Base-by-base conservation (phyloP, 2,113 vertebrate genomes). In the Osmerus mordax region DNA sequence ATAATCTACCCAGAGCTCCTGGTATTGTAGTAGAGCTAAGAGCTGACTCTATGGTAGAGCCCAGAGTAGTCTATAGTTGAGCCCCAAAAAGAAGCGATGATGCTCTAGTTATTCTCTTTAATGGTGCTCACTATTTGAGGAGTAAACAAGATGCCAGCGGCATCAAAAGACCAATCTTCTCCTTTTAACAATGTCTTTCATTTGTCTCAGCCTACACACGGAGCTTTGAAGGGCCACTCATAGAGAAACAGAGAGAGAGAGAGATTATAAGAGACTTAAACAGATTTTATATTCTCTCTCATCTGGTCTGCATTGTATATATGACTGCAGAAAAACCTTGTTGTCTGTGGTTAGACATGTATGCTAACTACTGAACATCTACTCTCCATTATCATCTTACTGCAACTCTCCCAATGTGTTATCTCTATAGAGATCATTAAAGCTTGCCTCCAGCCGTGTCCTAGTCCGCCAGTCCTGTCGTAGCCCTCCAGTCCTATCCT, bases 251-350 rank as follows among this genome's bases (percentile, higher is more conserved):
- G 41, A 47, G 8, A 47, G 41, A 70, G 54, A 76, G 12, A 77
- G 62, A n/a, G 68, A 68, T 32, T 32, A 32, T 4, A 32, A 32
- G 15, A 73, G 76, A 72, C 19, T 52, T 13, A 23, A 76, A 72
- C 55, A 68, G 28, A 56, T 79, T 83, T 77, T 60, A 56, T 75
- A 65, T 81, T 77, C 69, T 60, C 71, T 23, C 53, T 71, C 61
- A 75, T 68, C 74, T 70, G 29, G 47, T 36, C 19, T 61, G 4
- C 74, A 54, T 74, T 41, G 36, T 77, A 61, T 67, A 79, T 64
- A 78, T 72, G 71, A 80, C 78, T 65, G 61, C 32, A 77, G 23
- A 54, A 14, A 41, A 12, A 21, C 52, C 65, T 15, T 19, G 18
- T 51, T 67, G 66, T 75, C 60, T 16, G 51, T 47, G 55, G 53